phyloP scores from a whole-genome alignment of 2,797 vertebrate species.

The Arnoldichthys spilopterus region DNA sequence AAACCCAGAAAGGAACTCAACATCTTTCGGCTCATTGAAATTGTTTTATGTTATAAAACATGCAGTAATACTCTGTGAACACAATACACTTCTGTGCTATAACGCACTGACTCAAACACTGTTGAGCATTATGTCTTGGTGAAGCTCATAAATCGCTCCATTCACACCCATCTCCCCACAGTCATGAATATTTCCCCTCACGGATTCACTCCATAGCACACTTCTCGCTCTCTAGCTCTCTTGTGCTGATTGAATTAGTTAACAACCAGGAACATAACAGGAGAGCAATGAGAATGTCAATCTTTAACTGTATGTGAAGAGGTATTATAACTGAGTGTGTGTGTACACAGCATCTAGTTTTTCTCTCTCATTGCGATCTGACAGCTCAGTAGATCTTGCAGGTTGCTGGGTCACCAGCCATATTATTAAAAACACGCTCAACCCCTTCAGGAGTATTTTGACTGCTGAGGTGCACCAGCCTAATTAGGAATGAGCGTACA shows the following conservation, averaged over 20 bases:
- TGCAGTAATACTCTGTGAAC: not conserved
- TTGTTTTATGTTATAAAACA: not conserved
- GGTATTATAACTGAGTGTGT: slow-evolving; percentile 24
- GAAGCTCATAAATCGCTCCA: slow-evolving; percentile 39
- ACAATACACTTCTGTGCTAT: not conserved
- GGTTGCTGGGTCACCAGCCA: slow-evolving; percentile 21
- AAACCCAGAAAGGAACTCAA: slow-evolving; percentile 2
- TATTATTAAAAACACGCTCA: slow-evolving; percentile 31
- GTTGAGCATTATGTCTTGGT: slow-evolving; percentile 12
- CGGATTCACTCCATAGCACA: slow-evolving; percentile 68
- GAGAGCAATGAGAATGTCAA: slow-evolving; percentile 49
- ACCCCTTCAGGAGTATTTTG: not conserved
- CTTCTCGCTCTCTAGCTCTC: slow-evolving; percentile 67
- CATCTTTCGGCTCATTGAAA: not conserved
- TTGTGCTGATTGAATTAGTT: slow-evolving; percentile 67
- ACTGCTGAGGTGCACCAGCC: slow-evolving; percentile 31
- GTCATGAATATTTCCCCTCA: slow-evolving; percentile 66
- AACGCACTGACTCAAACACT: not conserved
- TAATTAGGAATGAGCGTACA: slow-evolving; percentile 19
- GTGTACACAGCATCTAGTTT: not conserved
- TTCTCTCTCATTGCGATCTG: slow-evolving; percentile 10
- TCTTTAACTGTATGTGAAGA: slow-evolving; percentile 43
- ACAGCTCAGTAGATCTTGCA: slow-evolving; percentile 27
- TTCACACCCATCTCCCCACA: slow-evolving; percentile 50
- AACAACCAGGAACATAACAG: slow-evolving; percentile 50